A percentile compares a stretch with the other conserved stretches of the same genome.
Evolutionary conservation across 2,888 invertebrate species (phyloP).

Genomic region (Oxycera nigricornis): DNA sequence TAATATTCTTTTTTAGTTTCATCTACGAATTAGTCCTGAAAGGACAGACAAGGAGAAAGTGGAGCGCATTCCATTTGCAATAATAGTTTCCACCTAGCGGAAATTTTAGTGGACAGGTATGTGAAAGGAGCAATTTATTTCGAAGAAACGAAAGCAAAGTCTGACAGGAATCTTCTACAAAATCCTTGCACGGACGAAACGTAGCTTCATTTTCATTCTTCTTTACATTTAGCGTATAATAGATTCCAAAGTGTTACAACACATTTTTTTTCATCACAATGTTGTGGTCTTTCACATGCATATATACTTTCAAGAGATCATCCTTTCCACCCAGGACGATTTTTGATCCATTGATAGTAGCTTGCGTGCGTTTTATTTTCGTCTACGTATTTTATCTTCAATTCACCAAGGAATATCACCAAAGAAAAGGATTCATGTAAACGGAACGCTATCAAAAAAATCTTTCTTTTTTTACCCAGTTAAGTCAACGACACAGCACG

Average conservation of each 20-base stretch:
- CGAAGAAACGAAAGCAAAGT: background rate
- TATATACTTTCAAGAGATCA: background rate
- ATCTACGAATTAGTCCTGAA: background rate
- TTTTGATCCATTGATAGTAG: slow-evolving; percentile 7
- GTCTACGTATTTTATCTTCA: background rate
- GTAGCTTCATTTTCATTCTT: background rate
- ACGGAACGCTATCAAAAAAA: slow-evolving; percentile 22
- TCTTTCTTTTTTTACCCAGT: slow-evolving; percentile 18
- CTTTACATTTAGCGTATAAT: background rate
- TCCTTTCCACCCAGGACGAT: background rate
- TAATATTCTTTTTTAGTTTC: background rate
- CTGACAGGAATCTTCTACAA: background rate
- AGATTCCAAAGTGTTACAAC: slow-evolving; percentile 17
- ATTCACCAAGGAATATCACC: too few relatives aligned
- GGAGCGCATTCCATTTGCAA: background rate
- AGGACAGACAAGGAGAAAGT: background rate
- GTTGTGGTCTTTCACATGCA: background rate
- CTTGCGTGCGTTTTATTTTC: background rate
- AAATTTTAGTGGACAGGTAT: background rate
- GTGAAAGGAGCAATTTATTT: background rate
- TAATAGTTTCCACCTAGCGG: background rate
- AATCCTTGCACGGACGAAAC: background rate
- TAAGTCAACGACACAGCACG: background rate
- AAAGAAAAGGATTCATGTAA: slow-evolving; percentile 31
- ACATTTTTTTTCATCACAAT: background rate